Percentiles rank a stretch among this genome's conserved stretches.
Evolutionary conservation across 2,113 vertebrate species (phyloP).

Genomic region (Butorides virescens): DNA sequence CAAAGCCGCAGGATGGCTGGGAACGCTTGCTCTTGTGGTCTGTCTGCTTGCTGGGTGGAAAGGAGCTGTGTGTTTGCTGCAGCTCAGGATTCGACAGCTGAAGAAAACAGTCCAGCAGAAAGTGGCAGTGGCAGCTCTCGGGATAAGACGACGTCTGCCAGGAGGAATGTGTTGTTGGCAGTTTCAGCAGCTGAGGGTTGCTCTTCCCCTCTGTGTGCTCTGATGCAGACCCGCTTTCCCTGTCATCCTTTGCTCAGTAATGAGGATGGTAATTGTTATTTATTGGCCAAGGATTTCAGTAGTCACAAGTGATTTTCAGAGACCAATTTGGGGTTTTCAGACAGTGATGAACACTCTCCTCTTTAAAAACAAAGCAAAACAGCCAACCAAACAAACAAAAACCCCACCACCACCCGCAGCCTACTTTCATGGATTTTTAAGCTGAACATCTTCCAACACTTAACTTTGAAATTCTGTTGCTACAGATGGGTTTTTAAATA

Average conservation of each 20-base stretch:
- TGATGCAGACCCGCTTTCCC: not conserved
- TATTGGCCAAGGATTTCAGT: not conserved
- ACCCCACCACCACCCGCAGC: rapidly evolving
- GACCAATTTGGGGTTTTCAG: not conserved
- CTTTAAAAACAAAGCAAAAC: too few species aligned
- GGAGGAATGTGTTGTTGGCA: not conserved
- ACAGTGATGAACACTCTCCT: not conserved
- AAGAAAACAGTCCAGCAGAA: not conserved
- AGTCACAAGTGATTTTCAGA: not conserved
- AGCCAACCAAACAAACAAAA: not conserved
- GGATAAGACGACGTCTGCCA: not conserved
- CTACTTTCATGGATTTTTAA: not conserved
- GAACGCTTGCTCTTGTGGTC: not conserved
- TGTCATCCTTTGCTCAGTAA: not conserved
- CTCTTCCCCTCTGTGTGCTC: not conserved
- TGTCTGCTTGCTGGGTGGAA: not conserved
- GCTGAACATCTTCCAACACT: not conserved
- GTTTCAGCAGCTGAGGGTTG: not conserved
- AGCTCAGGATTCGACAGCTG: conserved; percentile 4
- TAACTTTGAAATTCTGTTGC: not conserved
- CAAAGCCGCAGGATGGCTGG: not conserved
- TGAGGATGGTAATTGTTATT: not conserved
- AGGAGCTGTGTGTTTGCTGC: not conserved
- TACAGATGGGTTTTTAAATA: not conserved
- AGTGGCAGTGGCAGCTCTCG: not conserved